phyloP scores from a whole-genome alignment of 1,140 invertebrate species.

The Andricus grossulariae region DNA sequence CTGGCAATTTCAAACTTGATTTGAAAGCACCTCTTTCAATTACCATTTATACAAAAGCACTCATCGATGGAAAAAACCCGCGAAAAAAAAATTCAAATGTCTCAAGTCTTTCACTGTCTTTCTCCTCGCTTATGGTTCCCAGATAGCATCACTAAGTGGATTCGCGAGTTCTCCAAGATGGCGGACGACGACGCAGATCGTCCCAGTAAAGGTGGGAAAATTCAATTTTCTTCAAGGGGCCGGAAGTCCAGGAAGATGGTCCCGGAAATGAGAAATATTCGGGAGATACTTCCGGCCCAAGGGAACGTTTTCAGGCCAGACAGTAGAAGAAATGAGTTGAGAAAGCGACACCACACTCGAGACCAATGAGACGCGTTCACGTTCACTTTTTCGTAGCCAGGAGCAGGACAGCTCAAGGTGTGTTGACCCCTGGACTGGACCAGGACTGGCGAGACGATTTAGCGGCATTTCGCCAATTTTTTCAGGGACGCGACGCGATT shows the following conservation, averaged over 20 bases:
- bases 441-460: background rate
- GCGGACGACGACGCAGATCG: constrained; percentile 1
- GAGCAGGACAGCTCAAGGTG: constrained; percentile 31
- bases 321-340: constrained; percentile 51
- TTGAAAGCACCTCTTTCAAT: too few relatives aligned
- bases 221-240: background rate
- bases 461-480: constrained; percentile 42
- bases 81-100: background rate
- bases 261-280: constrained; percentile 42
- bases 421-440: constrained; percentile 19
- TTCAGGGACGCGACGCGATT: constrained; percentile 18
- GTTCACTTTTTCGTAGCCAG: constrained; percentile 52
- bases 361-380: constrained; percentile 51
- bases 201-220: constrained; percentile 11
- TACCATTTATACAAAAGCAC: too few relatives aligned
- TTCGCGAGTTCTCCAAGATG: constrained; percentile 5
- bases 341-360: constrained; percentile 54
- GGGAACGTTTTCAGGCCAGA: constrained; percentile 52
- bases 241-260: background rate
- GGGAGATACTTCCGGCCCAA: constrained; percentile 51
- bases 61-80: too few relatives aligned
- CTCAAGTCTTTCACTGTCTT: background rate
- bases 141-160: constrained; percentile 2
- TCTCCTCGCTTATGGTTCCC: background rate
- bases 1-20: too few relatives aligned